A percentile compares a stretch with the other conserved stretches of the same genome.
Conservation (phyloP, 2,797 vertebrate species). For the Urosaurus nigricauda region DNA sequence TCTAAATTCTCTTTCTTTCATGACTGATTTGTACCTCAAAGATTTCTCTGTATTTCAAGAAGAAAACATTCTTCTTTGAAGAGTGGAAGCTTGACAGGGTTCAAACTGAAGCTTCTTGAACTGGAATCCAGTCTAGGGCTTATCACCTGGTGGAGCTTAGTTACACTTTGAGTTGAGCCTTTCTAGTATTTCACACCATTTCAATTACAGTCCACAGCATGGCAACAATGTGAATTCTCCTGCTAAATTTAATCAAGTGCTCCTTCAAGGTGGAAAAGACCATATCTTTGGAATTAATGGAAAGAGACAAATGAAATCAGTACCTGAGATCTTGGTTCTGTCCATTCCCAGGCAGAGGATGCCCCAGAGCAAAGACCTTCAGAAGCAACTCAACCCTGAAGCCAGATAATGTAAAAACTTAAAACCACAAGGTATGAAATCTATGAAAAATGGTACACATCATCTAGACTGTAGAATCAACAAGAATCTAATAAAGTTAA, state of each 20-base stretch:
- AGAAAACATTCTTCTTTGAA: conserved; percentile 69
- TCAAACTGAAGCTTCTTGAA: conserved; percentile 72
- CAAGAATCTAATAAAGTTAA: conserved; percentile 86
- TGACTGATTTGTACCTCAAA: conserved; percentile 63
- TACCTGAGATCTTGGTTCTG: conserved; percentile 52
- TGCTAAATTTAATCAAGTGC: conserved; percentile 74
- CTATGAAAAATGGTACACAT: conserved; percentile 78
- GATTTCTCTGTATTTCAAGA: conserved; percentile 63
- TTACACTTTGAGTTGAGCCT: conserved; percentile 60
- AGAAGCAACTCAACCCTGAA: conserved; percentile 69
- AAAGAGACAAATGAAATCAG: conserved; percentile 71
- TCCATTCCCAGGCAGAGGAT: conserved; percentile 47
- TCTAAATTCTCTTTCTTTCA: conserved; percentile 68
- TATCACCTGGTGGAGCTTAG: conserved; percentile 58
- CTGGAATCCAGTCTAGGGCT: conserved; percentile 60
- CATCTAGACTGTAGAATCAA: conserved; percentile 81
- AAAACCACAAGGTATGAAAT: conserved; percentile 73
- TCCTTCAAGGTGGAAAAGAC: conserved; percentile 73
- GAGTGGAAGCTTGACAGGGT: conserved; percentile 61
- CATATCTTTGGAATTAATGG: conserved; percentile 62
- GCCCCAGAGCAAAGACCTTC: conserved; percentile 66
- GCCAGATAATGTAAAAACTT: conserved; percentile 70
- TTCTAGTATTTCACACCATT: conserved; percentile 61
- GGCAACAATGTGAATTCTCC: conserved; percentile 66
- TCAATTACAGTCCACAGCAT: conserved; percentile 64